Evolutionary conservation across 2,888 invertebrate species (phyloP).

Genomic region (Abrostola tripartita): DNA sequence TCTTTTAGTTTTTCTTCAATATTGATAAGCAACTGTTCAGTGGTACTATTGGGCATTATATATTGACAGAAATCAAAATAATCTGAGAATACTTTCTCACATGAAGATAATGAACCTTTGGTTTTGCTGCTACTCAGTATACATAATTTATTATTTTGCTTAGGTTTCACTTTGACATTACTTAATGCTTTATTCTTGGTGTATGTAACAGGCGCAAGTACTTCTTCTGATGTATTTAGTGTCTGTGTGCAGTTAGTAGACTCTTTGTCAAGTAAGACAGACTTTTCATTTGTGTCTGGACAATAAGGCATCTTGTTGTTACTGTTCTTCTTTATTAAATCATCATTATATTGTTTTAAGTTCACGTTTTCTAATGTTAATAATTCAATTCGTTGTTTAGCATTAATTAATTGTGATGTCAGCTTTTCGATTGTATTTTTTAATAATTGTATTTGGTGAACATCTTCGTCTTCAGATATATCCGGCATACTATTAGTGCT

Average conservation of each 20-base stretch:
- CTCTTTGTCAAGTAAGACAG: neutral
- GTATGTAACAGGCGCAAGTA: neutral
- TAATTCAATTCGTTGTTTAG: neutral
- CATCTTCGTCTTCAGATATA: neutral
- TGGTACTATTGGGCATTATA: constrained; percentile 10
- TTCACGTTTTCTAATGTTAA: neutral
- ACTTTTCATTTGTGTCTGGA: no score
- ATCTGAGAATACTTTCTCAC: constrained; percentile 8
- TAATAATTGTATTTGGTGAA: neutral
- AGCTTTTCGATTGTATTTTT: neutral
- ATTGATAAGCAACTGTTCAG: neutral
- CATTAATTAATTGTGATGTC: neutral
- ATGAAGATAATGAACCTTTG: neutral
- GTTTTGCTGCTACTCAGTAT: neutral
- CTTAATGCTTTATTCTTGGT: no score
- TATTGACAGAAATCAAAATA: constrained; percentile 15
- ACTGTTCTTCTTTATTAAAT: neutral
- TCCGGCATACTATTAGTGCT: neutral
- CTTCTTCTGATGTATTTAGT: neutral
- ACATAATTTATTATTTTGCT: constrained; percentile 5
- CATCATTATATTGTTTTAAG: neutral
- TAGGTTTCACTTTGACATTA: no score
- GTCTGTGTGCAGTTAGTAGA: neutral
- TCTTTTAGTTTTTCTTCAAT: constrained; percentile 8
- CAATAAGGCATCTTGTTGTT: neutral